These are phyloP conservation scores for Erebia palarica DNA, from an alignment of 2,888 invertebrate genomes.

Conservation along the genomic window DNA sequence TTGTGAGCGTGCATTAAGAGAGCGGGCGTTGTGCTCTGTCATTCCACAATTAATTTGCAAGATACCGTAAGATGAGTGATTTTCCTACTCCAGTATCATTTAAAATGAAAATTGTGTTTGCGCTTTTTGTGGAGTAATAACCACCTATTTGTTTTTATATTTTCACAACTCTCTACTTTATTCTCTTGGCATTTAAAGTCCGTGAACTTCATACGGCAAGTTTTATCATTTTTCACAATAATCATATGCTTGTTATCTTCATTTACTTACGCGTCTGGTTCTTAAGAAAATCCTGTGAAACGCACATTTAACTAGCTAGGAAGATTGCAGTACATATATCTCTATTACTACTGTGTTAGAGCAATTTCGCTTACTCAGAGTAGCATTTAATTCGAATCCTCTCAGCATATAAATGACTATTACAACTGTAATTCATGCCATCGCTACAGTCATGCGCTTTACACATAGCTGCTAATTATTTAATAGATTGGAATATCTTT, in stretches of 20 bases:
- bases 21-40: constrained; percentile 75
- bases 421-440: constrained; percentile 67
- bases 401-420: constrained; percentile 75
- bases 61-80: constrained; percentile 58
- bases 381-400: constrained; percentile 76
- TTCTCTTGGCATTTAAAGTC: neutral
- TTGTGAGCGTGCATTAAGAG: constrained; percentile 79
- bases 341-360: constrained; percentile 64
- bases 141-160: neutral
- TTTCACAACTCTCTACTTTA: neutral
- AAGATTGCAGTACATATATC: neutral
- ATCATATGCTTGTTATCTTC: neutral
- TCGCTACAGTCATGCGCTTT: constrained; percentile 53
- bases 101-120: constrained; percentile 37
- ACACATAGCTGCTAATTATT: constrained; percentile 61
- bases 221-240: too few relatives aligned
- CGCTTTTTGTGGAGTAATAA: neutral
- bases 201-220: too few relatives aligned
- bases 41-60: constrained; percentile 78
- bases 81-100: constrained; percentile 38
- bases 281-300: neutral
- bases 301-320: neutral
- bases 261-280: neutral
- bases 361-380: constrained; percentile 67
- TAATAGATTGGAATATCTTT: constrained; percentile 44